Percentiles rank a stretch among this genome's conserved stretches.
phyloP scores from a whole-genome alignment of 1,140 invertebrate species.

The Nasonia longicornis region DNA sequence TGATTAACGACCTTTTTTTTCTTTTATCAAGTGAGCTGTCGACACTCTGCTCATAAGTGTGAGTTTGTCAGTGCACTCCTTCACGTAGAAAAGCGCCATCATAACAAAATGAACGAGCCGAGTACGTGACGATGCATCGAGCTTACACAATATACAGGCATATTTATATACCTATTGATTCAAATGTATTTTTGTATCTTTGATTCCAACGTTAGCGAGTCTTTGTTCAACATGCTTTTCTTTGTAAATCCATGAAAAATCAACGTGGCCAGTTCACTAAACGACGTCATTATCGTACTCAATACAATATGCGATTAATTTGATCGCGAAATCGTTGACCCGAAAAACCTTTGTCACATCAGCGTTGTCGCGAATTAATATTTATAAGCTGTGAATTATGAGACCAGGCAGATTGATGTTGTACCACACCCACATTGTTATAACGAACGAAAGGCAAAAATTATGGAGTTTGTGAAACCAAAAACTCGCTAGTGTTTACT shows the following conservation, averaged over 20 bases:
- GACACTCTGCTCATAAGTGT: background rate
- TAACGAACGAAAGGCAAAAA: no score
- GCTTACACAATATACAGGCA: background rate
- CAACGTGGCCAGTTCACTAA: background rate
- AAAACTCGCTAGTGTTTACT: background rate
- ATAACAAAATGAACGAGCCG: background rate
- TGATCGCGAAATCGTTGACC: no score
- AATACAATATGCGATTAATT: no score
- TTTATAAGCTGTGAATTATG: background rate
- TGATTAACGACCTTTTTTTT: background rate
- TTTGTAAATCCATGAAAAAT: background rate
- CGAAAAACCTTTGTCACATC: no score
- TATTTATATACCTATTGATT: slow-evolving; percentile 1
- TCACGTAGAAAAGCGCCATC: background rate
- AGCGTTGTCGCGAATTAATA: no score
- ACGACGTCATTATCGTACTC: background rate
- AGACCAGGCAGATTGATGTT: background rate
- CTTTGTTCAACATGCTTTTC: background rate
- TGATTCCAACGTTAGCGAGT: background rate
- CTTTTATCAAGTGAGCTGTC: background rate
- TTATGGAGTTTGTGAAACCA: background rate
- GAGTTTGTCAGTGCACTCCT: background rate
- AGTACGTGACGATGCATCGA: background rate
- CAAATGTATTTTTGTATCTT: background rate
- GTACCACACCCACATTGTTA: background rate